Conservation (phyloP, 2,797 vertebrate genomes). For the Ctenosaura bakeri region DNA sequence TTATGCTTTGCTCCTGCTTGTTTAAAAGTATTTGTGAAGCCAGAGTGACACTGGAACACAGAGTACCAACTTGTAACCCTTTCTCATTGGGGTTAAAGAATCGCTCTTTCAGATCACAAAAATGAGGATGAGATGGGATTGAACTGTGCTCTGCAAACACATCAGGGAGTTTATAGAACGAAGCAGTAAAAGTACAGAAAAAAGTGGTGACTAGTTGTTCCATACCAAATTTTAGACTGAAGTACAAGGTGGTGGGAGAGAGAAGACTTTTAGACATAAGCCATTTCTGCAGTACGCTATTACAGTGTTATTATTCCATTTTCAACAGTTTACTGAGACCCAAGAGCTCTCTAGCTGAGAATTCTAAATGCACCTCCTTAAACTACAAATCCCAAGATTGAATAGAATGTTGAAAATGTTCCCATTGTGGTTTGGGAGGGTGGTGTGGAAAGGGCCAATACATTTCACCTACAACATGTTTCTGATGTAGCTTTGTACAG, state of each 20-base stretch:
- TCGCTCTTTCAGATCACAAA: background rate
- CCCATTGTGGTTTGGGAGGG: too few relatives aligned
- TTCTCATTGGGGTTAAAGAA: background rate
- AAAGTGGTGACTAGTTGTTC: background rate
- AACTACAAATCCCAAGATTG: too few relatives aligned
- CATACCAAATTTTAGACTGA: background rate
- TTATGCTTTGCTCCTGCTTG: background rate
- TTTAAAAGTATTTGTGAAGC: conserved; percentile 15
- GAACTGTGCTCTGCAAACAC: background rate
- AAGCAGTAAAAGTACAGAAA: background rate
- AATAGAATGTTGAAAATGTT: too few relatives aligned
- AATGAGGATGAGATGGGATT: background rate
- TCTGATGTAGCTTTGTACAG: too few relatives aligned
- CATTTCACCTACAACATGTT: background rate
- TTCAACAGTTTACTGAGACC: too few relatives aligned
- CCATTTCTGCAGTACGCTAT: too few relatives aligned
- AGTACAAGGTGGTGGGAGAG: background rate
- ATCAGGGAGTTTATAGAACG: background rate
- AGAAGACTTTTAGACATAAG: background rate
- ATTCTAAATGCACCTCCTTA: too few relatives aligned
- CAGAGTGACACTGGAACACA: background rate
- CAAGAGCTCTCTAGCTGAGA: too few relatives aligned
- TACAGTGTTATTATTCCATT: too few relatives aligned
- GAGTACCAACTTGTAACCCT: background rate
- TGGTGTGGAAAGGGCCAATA: too few relatives aligned